Percentiles rank a stretch among this genome's conserved stretches.
phyloP scores from a whole-genome alignment of 1,140 invertebrate species.

The Triops longicaudatus region DNA sequence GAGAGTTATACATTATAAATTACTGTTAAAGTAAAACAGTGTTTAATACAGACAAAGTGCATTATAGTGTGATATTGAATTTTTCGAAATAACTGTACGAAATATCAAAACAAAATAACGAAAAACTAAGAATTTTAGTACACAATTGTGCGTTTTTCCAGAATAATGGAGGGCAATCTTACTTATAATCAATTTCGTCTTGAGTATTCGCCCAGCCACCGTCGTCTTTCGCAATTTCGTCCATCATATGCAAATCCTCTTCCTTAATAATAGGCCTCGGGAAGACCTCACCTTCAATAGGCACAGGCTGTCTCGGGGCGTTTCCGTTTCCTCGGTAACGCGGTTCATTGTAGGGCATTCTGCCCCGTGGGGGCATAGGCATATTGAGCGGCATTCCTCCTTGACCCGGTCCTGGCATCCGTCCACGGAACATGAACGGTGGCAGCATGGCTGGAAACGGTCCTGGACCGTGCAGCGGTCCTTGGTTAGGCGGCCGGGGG shows the following conservation, averaged over 20 bases:
- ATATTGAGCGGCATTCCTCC: slow-evolving; percentile 29
- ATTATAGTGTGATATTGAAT: too few species aligned
- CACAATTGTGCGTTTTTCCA: too few species aligned
- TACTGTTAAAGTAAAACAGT: too few species aligned
- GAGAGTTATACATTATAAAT: too few species aligned
- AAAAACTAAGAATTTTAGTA: too few species aligned
- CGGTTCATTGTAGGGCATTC: slow-evolving; percentile 25
- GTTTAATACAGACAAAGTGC: too few species aligned
- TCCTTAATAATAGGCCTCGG: slow-evolving; percentile 79
- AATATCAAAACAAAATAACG: background rate
- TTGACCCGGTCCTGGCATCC: slow-evolving; percentile 28
- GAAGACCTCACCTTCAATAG: slow-evolving; percentile 42
- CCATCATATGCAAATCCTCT: slow-evolving; percentile 82
- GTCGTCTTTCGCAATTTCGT: slow-evolving; percentile 72
- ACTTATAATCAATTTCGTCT: slow-evolving; percentile 90
- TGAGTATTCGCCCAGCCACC: slow-evolving; percentile 78
- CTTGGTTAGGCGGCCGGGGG: slow-evolving; percentile 35
- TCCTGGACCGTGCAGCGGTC: slow-evolving; percentile 31
- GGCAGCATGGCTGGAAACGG: slow-evolving; percentile 54
- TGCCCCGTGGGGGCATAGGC: slow-evolving; percentile 17
- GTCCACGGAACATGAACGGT: slow-evolving; percentile 46
- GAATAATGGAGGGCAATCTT: too few species aligned
- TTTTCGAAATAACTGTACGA: too few species aligned
- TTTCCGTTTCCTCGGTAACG: slow-evolving; percentile 30
- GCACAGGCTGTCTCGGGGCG: slow-evolving; percentile 30